phyloP scores from a whole-genome alignment of 2,113 vertebrate genomes.

The Triplophysa dalaica region DNA sequence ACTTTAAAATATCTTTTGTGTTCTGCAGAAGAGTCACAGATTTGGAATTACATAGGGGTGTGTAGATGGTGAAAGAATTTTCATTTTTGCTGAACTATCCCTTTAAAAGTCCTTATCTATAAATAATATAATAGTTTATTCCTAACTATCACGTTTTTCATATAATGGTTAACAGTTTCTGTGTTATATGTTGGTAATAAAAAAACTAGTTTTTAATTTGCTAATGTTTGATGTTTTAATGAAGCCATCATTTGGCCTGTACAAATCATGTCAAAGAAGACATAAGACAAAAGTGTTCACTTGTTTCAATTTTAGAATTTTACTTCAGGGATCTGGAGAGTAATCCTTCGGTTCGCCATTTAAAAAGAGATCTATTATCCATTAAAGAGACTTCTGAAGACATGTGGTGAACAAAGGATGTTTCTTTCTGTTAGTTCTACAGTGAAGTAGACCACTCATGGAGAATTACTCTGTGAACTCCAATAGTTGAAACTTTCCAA shows the following conservation, averaged over 20 bases:
- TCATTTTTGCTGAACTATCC: too few relatives aligned
- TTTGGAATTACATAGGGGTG: too few relatives aligned
- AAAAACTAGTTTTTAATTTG: background rate
- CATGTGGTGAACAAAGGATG: background rate
- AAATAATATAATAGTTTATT: too few relatives aligned
- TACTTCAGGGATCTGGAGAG: background rate
- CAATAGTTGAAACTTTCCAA: slow-evolving; percentile 46
- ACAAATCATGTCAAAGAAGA: background rate
- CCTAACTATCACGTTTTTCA: too few relatives aligned
- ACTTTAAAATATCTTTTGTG: too few relatives aligned
- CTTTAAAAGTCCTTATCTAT: too few relatives aligned
- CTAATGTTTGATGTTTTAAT: background rate
- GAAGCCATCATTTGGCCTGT: too few relatives aligned
- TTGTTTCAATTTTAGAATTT: background rate
- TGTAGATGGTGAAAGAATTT: too few relatives aligned
- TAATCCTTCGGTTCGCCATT: background rate
- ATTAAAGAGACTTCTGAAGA: slow-evolving; percentile 19
- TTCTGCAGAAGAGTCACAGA: too few relatives aligned
- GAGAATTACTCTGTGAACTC: slow-evolving; percentile 18
- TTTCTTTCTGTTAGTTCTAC: background rate
- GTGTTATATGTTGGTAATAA: background rate
- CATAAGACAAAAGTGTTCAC: background rate
- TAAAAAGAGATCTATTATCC: background rate
- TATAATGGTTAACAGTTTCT: too few relatives aligned
- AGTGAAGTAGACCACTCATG: slow-evolving; percentile 15